A percentile compares a stretch with the other conserved stretches of the same genome.
Conservation (phyloP, 2,888 invertebrate species). For the Exocentrus adspersus region DNA sequence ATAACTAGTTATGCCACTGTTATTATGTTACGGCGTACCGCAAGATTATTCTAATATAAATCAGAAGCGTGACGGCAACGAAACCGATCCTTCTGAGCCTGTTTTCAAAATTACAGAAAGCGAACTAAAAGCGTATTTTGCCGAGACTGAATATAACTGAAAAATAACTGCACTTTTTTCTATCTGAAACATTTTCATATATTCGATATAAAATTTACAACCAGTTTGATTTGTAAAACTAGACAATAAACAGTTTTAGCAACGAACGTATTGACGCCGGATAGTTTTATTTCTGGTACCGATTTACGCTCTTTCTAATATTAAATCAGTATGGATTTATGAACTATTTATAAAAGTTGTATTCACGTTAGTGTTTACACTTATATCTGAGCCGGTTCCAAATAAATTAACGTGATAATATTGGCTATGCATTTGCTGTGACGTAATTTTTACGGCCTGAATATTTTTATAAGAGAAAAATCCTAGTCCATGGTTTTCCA, state of each 20-base stretch:
- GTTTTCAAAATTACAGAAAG: not conserved
- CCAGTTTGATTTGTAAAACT: too few relatives aligned
- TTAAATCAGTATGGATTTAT: constrained; percentile 10
- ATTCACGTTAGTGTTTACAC: constrained; percentile 37
- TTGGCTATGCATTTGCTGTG: not conserved
- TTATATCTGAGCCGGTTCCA: constrained; percentile 36
- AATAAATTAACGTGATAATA: constrained; percentile 10
- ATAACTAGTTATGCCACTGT: not conserved
- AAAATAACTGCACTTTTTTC: not conserved
- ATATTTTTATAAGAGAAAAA: too few relatives aligned
- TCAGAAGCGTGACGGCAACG: not conserved
- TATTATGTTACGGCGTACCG: not conserved
- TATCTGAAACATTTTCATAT: too few relatives aligned
- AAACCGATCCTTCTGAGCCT: not conserved
- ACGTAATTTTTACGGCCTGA: too few relatives aligned
- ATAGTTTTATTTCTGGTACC: not conserved
- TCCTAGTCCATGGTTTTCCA: too few relatives aligned
- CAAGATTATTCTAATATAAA: not conserved
- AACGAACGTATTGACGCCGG: not conserved
- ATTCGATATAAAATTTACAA: too few relatives aligned
- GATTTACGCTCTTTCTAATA: constrained; percentile 4
- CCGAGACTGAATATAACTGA: not conserved
- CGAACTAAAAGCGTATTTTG: too few relatives aligned
- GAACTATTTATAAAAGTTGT: constrained; percentile 36
- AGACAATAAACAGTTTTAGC: constrained; percentile 7